These are phyloP conservation scores for Acronicta alni DNA, from an alignment of 2,888 invertebrate genomes.

Conservation along the genomic window DNA sequence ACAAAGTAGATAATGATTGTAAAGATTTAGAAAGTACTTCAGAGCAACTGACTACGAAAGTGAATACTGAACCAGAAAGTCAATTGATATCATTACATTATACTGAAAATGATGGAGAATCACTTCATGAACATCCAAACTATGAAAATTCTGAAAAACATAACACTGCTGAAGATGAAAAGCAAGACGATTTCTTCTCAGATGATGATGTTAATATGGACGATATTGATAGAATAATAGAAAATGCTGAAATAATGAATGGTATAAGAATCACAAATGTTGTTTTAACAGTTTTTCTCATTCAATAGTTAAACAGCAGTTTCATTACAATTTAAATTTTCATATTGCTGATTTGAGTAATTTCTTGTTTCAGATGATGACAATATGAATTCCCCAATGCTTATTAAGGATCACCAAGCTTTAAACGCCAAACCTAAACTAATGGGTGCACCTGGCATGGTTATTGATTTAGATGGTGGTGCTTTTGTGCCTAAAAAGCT, in stretches of 20 bases:
- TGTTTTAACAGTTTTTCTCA: not conserved
- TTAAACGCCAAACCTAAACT: slow-evolving; percentile 79
- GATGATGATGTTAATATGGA: slow-evolving; percentile 78
- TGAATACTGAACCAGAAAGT: slow-evolving; percentile 47
- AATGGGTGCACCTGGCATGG: slow-evolving; percentile 86
- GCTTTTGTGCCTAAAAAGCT: slow-evolving; percentile 69
- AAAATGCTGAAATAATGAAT: slow-evolving; percentile 75
- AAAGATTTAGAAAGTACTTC: slow-evolving; percentile 19
- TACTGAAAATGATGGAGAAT: slow-evolving; percentile 37
- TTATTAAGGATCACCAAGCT: slow-evolving; percentile 54
- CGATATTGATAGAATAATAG: slow-evolving; percentile 78
- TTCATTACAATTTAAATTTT: not conserved
- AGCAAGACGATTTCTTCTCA: slow-evolving; percentile 63
- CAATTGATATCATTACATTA: slow-evolving; percentile 51
- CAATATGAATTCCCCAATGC: slow-evolving; percentile 61
- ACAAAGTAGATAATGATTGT: slow-evolving; percentile 16
- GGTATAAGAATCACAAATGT: slow-evolving; percentile 52
- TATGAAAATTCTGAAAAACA: slow-evolving; percentile 27
- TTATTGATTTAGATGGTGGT: slow-evolving; percentile 78
- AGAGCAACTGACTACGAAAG: slow-evolving; percentile 10
- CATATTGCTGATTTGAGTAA: not conserved
- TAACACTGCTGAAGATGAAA: slow-evolving; percentile 54
- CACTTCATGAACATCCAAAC: slow-evolving; percentile 1
- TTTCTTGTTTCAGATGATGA: slow-evolving; percentile 57
- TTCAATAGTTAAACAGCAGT: too few species aligned